Conservation (phyloP, 2,113 vertebrate genomes). For the Dipodomys spectabilis region DNA sequence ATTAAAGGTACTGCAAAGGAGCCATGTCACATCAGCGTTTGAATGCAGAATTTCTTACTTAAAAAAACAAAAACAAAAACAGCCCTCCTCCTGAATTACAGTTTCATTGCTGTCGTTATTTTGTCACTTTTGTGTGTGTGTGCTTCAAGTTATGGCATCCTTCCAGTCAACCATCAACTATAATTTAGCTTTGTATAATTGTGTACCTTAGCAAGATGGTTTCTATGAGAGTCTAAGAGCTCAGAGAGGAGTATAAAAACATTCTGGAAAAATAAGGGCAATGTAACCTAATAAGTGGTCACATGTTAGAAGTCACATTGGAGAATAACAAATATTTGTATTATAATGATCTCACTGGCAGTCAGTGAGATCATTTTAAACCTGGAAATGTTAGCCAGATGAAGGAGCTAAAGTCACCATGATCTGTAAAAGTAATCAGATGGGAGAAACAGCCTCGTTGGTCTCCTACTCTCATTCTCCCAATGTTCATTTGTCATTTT, state of each 20-base stretch:
- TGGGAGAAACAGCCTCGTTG: not conserved
- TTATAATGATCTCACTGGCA: not conserved
- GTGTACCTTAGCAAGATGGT: not conserved
- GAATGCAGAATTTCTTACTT: slow-evolving; percentile 1
- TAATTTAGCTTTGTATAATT: slow-evolving; percentile 6
- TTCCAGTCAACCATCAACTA: slow-evolving; percentile 11
- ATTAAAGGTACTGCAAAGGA: not conserved
- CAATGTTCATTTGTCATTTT: slow-evolving; percentile 65
- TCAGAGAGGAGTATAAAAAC: not conserved
- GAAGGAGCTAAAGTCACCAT: not conserved
- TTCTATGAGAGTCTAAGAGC: not conserved
- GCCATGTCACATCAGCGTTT: not conserved
- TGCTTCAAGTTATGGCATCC: not conserved
- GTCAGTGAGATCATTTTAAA: not conserved
- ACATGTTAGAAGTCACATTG: not conserved
- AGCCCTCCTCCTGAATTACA: not conserved
- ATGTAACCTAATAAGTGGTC: not conserved
- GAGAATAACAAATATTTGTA: slow-evolving; percentile 47
- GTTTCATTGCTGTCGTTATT: not conserved
- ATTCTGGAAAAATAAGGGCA: slow-evolving; percentile 40
- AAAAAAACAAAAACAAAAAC: not conserved
- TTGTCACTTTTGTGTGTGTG: slow-evolving; percentile 21
- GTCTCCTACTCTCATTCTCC: not conserved
- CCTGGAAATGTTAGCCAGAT: fast-evolving
- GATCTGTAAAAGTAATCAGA: not conserved